Base-by-base conservation (phyloP, 2,888 invertebrate species). In the Microctonus hyperodae region DNA sequence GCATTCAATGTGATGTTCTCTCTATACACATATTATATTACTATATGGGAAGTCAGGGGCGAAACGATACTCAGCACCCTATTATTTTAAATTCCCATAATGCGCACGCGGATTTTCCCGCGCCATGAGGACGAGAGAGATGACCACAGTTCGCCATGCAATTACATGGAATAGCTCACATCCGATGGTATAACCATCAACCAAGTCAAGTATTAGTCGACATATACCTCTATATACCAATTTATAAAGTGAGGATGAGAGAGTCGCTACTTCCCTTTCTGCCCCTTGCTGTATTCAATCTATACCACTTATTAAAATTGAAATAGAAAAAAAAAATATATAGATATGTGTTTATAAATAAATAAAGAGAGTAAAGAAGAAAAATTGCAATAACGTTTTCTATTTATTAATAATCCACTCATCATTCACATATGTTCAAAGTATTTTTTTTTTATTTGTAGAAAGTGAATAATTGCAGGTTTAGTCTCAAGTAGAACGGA, bases 151-250 rank as follows among this genome's bases (percentile, higher is more conserved):
- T 62, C 57, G 50, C 56, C 61, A 44, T 72, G 73, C 70, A 73
- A 73, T 73, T 73, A 72, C 69, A 67, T 57, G 67, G 72, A 73
- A 72, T 73, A 70, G 73, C 72, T 72, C 63, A 73, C 70, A 73
- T 73, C 73, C 73, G 72, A 69, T 69, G 69, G 70, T 65, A 44
- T 44, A 62, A 64, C 68, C n/a, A n/a, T n/a, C n/a, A n/a, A n/a
- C n/a, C 69, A 70, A 72, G 64, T 67, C 57, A 62, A 64, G 69
- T 60, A 70, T 70, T 66, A 70, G 69, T 66, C 56, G 63, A 65
- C 64, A 70, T 40, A 44, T 44, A 44, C 11, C 9, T 35, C 9
- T 35, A 9, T 35, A 35, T 35, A 9, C 11, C 11, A 11, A 35
- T 35, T 11, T n/a, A n/a, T 44, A 44, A 16, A 16, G 44, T 44